Base-by-base conservation (phyloP, 2,888 invertebrate species). In the Euclidia mi region DNA sequence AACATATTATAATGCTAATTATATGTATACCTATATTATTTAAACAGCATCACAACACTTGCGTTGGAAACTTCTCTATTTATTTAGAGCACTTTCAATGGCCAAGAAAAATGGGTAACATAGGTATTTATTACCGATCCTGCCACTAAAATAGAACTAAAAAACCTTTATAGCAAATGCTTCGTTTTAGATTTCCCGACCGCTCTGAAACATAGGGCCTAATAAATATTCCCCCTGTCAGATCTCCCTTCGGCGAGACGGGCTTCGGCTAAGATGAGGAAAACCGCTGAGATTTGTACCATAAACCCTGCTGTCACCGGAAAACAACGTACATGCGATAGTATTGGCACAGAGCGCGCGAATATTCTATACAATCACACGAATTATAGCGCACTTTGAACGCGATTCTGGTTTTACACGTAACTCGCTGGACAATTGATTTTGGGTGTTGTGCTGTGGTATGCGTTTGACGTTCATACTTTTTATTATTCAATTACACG, bases 191-290 rank as follows among this genome's bases (percentile, higher is more conserved):
- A 76, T 77, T 76, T 76, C 66, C 72, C 72, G 76, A 56, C 63
- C 71, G 62, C 68, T 65, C 65, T 75, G 81, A 80, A 78, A 82
- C 83, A 78, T 75, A 75, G 80, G 70, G 76, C 70, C 79, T 81
- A 85, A 85, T 85, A 85, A 85, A 85, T 85, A 85, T 84, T 81
- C 85, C 76, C 62, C 64, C 78, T 82, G 85, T 83, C 84, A 79
- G 81, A 78, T 78, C 73, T 81, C 70, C 76, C 81, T 73, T 71
- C 76, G 62, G 70, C 56, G 72, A 74, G 76, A 78, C 72, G 72
- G 64, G 69, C 61, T 70, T 62, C 72, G 70, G 71, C 69, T 77
- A 79, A 78, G 80, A 82, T 78, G 79, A 78, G 78, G 79, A 81
- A 84, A 85, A 83, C 79, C 81, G 63, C 80, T 61, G 78, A 87